These are phyloP conservation scores for Kryptolebias ocellatus DNA, from an alignment of 2,797 vertebrate species.

Conservation along the genomic window DNA sequence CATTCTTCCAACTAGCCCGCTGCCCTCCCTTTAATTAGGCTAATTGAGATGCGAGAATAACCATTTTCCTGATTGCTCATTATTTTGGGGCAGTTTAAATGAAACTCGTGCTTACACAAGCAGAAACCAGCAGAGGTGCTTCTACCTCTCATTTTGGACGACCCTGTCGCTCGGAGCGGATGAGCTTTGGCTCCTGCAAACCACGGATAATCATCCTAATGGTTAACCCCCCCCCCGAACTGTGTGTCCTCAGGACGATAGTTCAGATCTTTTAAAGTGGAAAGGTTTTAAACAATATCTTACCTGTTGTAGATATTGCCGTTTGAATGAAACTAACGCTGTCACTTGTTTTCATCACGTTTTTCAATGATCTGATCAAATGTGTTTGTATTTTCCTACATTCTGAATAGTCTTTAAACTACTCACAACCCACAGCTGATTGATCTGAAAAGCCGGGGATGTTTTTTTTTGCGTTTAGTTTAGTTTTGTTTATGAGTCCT, in stretches of 20 bases:
- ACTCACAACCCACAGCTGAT: no score
- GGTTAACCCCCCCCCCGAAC: neutral
- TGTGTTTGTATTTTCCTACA: no score
- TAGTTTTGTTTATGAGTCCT: no score
- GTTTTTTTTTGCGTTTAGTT: no score
- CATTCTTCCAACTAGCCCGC: constrained; percentile 57
- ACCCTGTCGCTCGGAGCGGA: constrained; percentile 26
- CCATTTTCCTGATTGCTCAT: constrained; percentile 78
- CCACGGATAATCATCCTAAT: neutral
- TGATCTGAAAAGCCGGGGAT: no score
- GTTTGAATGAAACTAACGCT: no score
- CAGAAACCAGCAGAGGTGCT: constrained; percentile 7
- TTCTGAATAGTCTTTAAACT: no score
- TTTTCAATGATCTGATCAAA: no score
- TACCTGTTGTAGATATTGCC: no score
- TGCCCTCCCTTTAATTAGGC: constrained; percentile 76
- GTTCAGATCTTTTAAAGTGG: no score
- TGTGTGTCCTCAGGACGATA: neutral
- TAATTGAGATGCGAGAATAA: constrained; percentile 81
- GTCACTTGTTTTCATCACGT: no score
- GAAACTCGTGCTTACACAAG: constrained; percentile 48
- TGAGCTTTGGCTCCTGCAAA: constrained; percentile 4
- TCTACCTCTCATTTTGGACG: constrained; percentile 23
- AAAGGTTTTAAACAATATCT: no score
- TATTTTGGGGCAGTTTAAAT: constrained; percentile 70